These are phyloP conservation scores for Coecobrya sp. DNA, from an alignment of 2,888 invertebrate species.

Conservation along the genomic window DNA sequence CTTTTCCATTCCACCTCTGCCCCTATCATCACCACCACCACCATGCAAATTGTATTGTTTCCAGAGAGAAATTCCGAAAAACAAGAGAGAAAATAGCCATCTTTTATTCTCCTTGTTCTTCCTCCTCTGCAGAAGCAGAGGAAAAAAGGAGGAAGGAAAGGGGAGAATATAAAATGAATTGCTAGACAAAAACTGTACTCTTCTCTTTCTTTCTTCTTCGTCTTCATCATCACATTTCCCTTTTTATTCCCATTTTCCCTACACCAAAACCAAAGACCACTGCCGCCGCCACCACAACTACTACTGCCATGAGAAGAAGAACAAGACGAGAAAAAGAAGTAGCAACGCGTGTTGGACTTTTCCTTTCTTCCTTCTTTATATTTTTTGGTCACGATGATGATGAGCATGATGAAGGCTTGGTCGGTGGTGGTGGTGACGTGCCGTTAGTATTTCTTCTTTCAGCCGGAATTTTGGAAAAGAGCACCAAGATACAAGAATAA, in stretches of 20 bases:
- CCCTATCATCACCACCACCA: not conserved
- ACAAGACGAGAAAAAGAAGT: not conserved
- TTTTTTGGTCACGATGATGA: not conserved
- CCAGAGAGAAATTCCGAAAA: not conserved
- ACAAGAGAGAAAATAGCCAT: not conserved
- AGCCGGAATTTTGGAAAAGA: not conserved
- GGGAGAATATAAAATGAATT: slow-evolving; percentile 30
- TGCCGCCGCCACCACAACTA: not conserved
- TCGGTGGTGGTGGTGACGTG: not conserved
- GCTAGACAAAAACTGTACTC: not conserved
- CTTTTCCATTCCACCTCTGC: not conserved
- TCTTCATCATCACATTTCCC: slow-evolving; percentile 4
- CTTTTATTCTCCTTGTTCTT: not conserved
- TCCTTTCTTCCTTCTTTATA: not conserved
- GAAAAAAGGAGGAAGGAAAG: slow-evolving; percentile 44
- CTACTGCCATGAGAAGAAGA: not conserved
- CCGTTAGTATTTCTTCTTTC: not conserved
- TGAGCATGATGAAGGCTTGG: not conserved
- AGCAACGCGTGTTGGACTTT: slow-evolving; percentile 10
- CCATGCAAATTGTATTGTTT: not conserved
- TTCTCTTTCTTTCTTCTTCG: slow-evolving; percentile 39
- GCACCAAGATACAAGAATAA: not conserved
- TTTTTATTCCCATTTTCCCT: not conserved
- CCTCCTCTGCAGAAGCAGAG: not conserved
- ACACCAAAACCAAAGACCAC: slow-evolving; percentile 15